Evolutionary conservation across 2,888 invertebrate genomes (phyloP), one percentile per base, ranked within the genome.

Genomic region (Dendrolimus houi): DNA sequence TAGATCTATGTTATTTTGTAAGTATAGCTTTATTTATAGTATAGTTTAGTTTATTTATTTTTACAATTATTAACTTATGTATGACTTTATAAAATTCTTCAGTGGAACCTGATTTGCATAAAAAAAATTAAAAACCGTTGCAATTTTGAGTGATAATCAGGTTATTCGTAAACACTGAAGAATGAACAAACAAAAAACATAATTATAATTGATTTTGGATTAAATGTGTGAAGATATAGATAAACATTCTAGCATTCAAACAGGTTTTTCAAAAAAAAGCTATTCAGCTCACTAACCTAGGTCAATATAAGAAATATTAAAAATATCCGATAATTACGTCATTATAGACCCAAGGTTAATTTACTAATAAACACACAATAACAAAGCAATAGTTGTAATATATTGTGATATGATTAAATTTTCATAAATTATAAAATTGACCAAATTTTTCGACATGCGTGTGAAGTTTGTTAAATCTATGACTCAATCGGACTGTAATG

Each of bases 211-310:
- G 14, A 14, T 29, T 29, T 29, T 29, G 29, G 29, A 29, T 29
- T 29, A 29, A 29, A 29, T 29, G 29, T 29, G 29, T 29, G 29
- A 29, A 29, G 29, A 29, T 29, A 6, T 29, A 17, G 17, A 71
- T 67, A 17, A 2, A 1, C 2, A 17, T 17, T 17, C 29, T 6
- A 29, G 29, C 29, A 47, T 47, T 47, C 47, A 10, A 9, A 47
- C 47, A 47, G 12, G 12, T 47, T 47, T 47, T 47, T 47, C 2
- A 47, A 12, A 10, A 47, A 10, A 12, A 10, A 47, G 12, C 9
- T 47, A 2, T 47, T 47, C 47, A 0, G 12, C 2, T 10, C 0
- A 47, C 47, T 47, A 8, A 47, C 47, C 47, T 47, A 47, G 47
- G 47, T 10, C 9, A 47, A 47, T 12, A 47, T 47, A 12, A 47